These are phyloP conservation scores for Spheniscus mendiculus DNA, from an alignment of 2,113 vertebrate species.

Conservation along the genomic window DNA sequence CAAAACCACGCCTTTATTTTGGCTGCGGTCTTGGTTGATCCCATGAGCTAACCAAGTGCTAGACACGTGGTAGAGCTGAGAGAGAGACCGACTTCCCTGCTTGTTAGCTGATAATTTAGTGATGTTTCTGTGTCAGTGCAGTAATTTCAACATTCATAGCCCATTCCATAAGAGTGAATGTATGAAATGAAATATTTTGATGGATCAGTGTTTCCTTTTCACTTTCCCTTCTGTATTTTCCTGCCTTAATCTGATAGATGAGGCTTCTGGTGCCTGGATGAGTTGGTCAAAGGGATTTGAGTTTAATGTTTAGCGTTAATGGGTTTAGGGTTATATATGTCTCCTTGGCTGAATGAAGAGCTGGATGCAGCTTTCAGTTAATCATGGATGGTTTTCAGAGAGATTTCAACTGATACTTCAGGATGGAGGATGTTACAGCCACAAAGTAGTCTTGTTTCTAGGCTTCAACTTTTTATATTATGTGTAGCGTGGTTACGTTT, in stretches of 20 bases:
- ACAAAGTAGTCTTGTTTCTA: not conserved
- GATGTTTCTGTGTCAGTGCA: not conserved
- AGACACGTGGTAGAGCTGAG: not conserved
- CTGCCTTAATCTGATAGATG: not conserved
- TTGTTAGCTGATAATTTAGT: not conserved
- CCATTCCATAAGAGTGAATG: not conserved
- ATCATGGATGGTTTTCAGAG: not conserved
- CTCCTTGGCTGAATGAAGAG: not conserved
- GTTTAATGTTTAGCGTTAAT: not conserved
- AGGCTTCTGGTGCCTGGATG: not conserved
- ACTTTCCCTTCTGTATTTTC: not conserved
- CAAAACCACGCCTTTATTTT: not conserved
- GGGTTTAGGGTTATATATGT: not conserved
- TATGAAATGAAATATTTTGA: not conserved
- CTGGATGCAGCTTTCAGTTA: not conserved
- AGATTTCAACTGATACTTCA: not conserved
- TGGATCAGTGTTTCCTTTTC: not conserved
- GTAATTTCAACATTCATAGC: not conserved
- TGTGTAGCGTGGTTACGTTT: not conserved
- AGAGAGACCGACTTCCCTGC: not conserved
- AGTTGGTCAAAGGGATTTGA: not conserved
- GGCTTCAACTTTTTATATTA: not conserved
- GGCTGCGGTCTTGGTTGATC: not conserved
- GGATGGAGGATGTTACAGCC: not conserved
- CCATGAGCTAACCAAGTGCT: not conserved